Evolutionary conservation across 1,140 invertebrate genomes (phyloP), one percentile per base, ranked within the genome.

Genomic region (Lutraria rhynchaena): DNA sequence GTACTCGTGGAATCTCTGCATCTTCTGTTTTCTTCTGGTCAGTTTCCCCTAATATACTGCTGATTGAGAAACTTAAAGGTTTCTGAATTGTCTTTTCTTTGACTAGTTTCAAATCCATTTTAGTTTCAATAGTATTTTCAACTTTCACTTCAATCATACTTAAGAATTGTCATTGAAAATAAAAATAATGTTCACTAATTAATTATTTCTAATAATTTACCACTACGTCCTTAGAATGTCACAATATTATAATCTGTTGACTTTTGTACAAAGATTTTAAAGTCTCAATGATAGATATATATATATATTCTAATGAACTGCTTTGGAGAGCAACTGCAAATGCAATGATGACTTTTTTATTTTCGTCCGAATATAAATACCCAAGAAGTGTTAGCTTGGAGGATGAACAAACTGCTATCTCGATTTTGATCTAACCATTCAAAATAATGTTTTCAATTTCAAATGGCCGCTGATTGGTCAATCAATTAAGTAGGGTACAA

Each of bases 11-110:
- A 37, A 46, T n/a, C 22, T 49, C 49, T 17, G 53, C 19, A 31
- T 65, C 60, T 67, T 35, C 31, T 67, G 55, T 35, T 31, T 81
- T 71, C 29, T 70, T 81, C 11, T 41, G 55, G 29, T 61, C 41
- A 49, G 51, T 46, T 27, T 76, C 49, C 3, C 77, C 55, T 11
- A 81, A 67, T n/a, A 81, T 81, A 33, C 77, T 70, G 37, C 41
- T 81, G 27, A 81, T 81, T 31, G 77, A 81, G 57, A 81, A 81
- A 24, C 53, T 70, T 22, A 81, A 53, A 0, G 55, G 37, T 49
- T 70, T 81, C 49, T 29, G 19, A 24, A 19, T 60, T 44, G n/a
- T 1, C 49, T 17, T 17, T 17, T 61, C 17, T 4, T 71, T 13
- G n/a, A 41, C 17, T 19, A 7, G 15, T 41, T 55, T 13, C 0